Conservation (phyloP, 2,888 invertebrate species). For the Plagodis dolabraria region DNA sequence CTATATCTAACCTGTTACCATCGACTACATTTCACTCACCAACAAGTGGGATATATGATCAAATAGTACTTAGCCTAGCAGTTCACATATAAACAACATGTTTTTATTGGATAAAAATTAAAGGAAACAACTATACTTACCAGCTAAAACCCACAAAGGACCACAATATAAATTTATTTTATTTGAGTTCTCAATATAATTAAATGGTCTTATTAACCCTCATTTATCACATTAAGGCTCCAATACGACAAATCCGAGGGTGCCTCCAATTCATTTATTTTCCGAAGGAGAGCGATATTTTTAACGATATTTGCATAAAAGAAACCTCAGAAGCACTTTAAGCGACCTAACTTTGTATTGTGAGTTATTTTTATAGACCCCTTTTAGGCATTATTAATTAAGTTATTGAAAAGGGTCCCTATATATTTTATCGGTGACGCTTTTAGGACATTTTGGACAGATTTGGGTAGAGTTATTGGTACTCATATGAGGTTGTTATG, state of each 20-base stretch:
- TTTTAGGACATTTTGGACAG: conserved; percentile 28
- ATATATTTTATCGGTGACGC: conserved; percentile 26
- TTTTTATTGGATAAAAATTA: background rate
- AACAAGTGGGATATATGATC: no score
- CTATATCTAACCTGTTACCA: no score
- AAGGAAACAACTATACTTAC: conserved; percentile 22
- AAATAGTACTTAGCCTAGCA: no score
- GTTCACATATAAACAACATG: no score
- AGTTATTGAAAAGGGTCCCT: conserved; percentile 55
- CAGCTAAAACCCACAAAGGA: conserved; percentile 6
- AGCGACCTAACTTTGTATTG: conserved; percentile 57
- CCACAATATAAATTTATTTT: conserved; percentile 45
- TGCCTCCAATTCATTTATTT: conserved; percentile 73
- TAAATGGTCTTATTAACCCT: conserved; percentile 67
- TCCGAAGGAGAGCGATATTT: conserved; percentile 57
- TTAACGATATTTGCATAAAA: conserved; percentile 76
- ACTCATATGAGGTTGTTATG: conserved; percentile 14
- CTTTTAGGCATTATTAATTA: conserved; percentile 62
- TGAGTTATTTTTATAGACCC: conserved; percentile 60
- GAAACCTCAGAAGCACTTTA: conserved; percentile 76
- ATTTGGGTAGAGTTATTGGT: conserved; percentile 14
- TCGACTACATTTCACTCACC: no score
- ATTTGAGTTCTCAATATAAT: conserved; percentile 68
- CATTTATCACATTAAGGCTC: conserved; percentile 72
- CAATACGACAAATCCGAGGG: conserved; percentile 63